A percentile compares a stretch with the other conserved stretches of the same genome.
phyloP scores from a whole-genome alignment of 2,113 vertebrate genomes.

The Penelope pileata region DNA sequence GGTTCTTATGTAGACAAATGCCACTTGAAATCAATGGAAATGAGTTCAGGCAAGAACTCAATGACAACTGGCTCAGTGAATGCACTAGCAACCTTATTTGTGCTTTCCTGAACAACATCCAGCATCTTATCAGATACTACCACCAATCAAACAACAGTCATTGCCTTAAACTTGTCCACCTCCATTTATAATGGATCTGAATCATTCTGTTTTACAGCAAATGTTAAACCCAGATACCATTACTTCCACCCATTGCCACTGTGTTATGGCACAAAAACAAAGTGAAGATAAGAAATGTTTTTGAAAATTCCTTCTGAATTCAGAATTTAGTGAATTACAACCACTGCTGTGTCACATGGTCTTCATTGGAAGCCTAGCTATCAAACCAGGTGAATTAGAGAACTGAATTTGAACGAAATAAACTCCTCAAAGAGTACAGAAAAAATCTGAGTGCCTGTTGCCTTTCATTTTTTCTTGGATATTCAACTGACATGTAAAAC shows the following conservation, averaged over 20 bases:
- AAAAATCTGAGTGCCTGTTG: background rate
- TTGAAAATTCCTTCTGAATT: background rate
- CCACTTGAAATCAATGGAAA: background rate
- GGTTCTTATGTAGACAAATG: background rate
- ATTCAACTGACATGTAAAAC: constrained; percentile 23
- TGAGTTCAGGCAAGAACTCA: background rate
- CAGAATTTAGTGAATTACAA: background rate
- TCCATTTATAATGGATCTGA: background rate
- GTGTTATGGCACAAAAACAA: background rate
- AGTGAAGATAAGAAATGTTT: background rate
- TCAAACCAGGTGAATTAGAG: background rate
- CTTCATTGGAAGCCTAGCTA: background rate
- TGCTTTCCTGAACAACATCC: background rate
- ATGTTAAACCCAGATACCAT: background rate
- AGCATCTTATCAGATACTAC: background rate
- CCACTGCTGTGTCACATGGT: background rate
- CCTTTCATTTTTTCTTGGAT: background rate
- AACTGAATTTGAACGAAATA: background rate
- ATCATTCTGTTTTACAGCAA: background rate
- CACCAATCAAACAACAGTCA: background rate
- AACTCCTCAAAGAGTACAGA: background rate
- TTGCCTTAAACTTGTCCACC: background rate
- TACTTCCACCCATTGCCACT: background rate
- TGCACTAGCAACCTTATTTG: background rate
- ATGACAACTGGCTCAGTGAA: background rate